A percentile compares a stretch with the other conserved stretches of the same genome.
These are phyloP conservation scores for Notoglanidium macrostoma DNA, from an alignment of 2,797 vertebrate genomes.

Conservation along the genomic window DNA sequence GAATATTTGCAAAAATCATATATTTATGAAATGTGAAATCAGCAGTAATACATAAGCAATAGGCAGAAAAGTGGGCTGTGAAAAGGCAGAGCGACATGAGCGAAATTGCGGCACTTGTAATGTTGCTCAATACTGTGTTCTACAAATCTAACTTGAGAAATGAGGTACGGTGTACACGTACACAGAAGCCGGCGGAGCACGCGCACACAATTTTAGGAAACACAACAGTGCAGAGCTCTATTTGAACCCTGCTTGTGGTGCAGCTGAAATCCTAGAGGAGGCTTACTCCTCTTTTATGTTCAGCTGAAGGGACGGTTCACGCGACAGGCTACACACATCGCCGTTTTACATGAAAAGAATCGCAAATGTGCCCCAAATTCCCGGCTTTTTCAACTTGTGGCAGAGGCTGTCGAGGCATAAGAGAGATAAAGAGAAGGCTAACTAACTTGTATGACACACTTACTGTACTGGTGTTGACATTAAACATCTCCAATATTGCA, in stretches of 20 bases:
- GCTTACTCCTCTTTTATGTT: slow-evolving; percentile 54
- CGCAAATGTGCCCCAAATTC: slow-evolving; percentile 52
- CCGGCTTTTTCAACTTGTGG: slow-evolving; percentile 39
- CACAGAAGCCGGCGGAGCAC: background rate
- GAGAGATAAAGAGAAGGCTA: slow-evolving; percentile 17
- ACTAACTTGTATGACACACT: slow-evolving; percentile 34
- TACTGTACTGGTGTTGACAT: background rate
- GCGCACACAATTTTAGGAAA: background rate
- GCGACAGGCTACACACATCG: slow-evolving; percentile 45
- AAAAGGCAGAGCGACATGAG: slow-evolving; percentile 30
- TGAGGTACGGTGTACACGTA: background rate
- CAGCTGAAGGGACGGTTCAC: slow-evolving; percentile 49
- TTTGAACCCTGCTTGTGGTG: slow-evolving; percentile 43
- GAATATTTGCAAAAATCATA: slow-evolving; percentile 32
- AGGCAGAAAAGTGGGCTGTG: slow-evolving; percentile 19
- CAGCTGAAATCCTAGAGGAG: slow-evolving; percentile 52
- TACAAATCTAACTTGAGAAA: slow-evolving; percentile 45
- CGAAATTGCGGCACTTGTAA: slow-evolving; percentile 34
- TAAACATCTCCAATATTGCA: background rate
- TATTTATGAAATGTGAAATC: slow-evolving; percentile 36
- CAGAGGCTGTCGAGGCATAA: slow-evolving; percentile 34
- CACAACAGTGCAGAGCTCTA: slow-evolving; percentile 21
- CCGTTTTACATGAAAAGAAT: slow-evolving; percentile 58
- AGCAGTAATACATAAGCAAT: slow-evolving; percentile 39
- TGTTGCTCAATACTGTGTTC: slow-evolving; percentile 15